Percentiles rank a stretch among this genome's conserved stretches.
These are phyloP conservation scores for Anthrax anthrax DNA, from an alignment of 2,888 invertebrate species.

Conservation along the genomic window DNA sequence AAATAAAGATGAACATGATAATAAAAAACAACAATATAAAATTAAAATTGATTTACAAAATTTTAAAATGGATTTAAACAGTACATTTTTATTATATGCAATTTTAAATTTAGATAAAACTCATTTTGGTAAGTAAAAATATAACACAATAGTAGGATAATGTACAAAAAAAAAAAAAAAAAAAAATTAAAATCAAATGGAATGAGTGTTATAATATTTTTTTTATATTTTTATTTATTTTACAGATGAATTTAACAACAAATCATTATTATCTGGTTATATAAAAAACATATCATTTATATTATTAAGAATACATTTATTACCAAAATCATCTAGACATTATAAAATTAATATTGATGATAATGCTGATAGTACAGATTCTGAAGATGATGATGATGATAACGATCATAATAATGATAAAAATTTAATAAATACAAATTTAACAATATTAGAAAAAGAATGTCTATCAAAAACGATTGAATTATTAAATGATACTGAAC, in stretches of 20 bases:
- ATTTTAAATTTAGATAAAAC: slow-evolving; percentile 28
- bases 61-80: slow-evolving; percentile 8
- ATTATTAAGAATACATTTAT: slow-evolving; percentile 25
- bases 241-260: slow-evolving; percentile 19
- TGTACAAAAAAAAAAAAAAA: too few relatives aligned
- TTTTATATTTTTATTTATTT: background rate
- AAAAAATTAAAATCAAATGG: too few relatives aligned
- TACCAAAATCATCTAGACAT: slow-evolving; percentile 27
- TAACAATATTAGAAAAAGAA: slow-evolving; percentile 19
- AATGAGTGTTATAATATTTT: too few relatives aligned
- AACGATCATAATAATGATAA: slow-evolving; percentile 21
- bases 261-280: slow-evolving; percentile 14
- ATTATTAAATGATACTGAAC: slow-evolving; percentile 49
- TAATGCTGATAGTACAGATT: slow-evolving; percentile 14
- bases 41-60: too few relatives aligned
- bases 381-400: slow-evolving; percentile 15
- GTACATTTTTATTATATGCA: slow-evolving; percentile 27
- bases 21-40: background rate
- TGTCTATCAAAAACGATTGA: slow-evolving; percentile 36
- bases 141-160: too few relatives aligned
- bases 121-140: slow-evolving; percentile 20
- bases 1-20: background rate
- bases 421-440: slow-evolving; percentile 17
- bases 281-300: slow-evolving; percentile 29
- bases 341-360: slow-evolving; percentile 13